phyloP scores from a whole-genome alignment of 2,888 invertebrate genomes.

The Osmoderma eremita region DNA sequence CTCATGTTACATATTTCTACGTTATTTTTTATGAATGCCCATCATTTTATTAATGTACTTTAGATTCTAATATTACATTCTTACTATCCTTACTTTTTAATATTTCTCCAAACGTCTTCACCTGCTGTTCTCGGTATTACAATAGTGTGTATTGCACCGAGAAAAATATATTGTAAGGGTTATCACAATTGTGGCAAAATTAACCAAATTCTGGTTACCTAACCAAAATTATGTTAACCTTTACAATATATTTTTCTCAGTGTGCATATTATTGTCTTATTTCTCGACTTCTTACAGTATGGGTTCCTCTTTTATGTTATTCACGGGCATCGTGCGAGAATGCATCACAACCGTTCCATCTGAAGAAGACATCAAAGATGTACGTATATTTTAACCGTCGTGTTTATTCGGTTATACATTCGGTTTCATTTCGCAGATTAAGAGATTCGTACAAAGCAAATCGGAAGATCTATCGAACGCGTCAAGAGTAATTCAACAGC shows the following conservation, averaged over 20 bases:
- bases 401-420: neutral
- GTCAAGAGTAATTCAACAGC: conserved; percentile 78
- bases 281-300: conserved; percentile 72
- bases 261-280: neutral
- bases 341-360: conserved; percentile 80
- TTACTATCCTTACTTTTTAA: neutral
- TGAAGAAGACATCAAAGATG: conserved; percentile 79
- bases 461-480: conserved; percentile 73
- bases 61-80: neutral
- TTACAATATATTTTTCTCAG: too few relatives aligned
- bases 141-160: too few relatives aligned
- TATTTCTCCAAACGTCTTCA: too few relatives aligned
- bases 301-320: conserved; percentile 75
- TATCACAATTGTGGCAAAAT: too few relatives aligned
- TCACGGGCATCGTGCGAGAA: conserved; percentile 77
- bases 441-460: conserved; percentile 73
- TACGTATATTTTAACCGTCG: conserved; percentile 60
- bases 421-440: conserved; percentile 66
- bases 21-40: too few relatives aligned
- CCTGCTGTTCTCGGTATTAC: too few relatives aligned
- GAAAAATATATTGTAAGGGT: too few relatives aligned
- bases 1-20: too few relatives aligned
- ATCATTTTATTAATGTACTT: too few relatives aligned
- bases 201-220: too few relatives aligned
- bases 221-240: too few relatives aligned